Evolutionary conservation across 2,888 invertebrate species (phyloP).

Genomic region (Trachelus stipa): DNA sequence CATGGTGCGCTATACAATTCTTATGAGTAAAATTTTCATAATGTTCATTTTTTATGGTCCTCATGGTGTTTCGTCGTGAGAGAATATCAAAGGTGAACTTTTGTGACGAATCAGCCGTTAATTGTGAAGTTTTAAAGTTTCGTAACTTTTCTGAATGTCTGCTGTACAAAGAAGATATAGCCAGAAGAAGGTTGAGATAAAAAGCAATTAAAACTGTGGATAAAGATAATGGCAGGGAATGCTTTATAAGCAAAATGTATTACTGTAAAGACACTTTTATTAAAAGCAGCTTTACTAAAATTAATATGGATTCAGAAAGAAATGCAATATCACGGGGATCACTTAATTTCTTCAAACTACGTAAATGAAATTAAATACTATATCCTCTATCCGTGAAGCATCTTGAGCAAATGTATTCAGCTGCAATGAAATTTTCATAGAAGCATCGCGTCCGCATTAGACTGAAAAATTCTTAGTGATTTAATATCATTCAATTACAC

Average conservation of each 20-base stretch:
- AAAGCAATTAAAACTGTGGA: neutral
- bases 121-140: neutral
- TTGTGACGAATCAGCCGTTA: neutral
- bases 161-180: neutral
- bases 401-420: neutral
- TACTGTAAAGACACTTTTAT: neutral
- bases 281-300: neutral
- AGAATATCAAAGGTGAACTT: neutral
- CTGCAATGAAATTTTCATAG: neutral
- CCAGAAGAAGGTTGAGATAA: neutral
- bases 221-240: neutral
- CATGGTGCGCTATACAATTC: neutral
- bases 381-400: neutral
- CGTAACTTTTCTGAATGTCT: neutral
- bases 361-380: neutral
- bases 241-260: neutral
- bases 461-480: neutral
- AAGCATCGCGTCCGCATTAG: neutral
- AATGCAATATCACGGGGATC: neutral
- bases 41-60: neutral
- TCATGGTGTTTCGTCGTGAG: neutral
- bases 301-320: neutral
- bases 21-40: neutral
- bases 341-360: neutral
- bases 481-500: neutral